Conservation (phyloP, 2,113 vertebrate species). For the Turnix velox region DNA sequence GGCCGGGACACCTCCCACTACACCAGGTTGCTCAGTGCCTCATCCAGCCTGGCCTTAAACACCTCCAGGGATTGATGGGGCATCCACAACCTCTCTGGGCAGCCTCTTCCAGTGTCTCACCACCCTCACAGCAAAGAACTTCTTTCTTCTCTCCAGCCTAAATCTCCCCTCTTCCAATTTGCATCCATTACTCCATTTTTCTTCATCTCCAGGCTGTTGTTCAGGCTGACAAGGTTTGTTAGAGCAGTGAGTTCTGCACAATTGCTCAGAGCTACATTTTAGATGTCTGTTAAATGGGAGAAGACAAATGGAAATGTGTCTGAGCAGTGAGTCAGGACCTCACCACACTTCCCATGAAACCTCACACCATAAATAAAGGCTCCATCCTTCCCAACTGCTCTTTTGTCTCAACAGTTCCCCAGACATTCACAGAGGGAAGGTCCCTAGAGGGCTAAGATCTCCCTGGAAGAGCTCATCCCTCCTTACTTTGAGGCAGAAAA, state of each 20-base stretch:
- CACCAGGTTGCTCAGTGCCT: too few relatives aligned
- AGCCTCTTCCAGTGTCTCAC: too few relatives aligned
- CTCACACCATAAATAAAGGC: neutral
- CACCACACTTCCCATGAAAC: neutral
- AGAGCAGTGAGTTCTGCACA: neutral
- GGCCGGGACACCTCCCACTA: too few relatives aligned
- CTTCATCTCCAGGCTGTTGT: neutral
- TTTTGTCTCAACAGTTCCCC: neutral
- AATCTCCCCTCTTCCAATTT: too few relatives aligned
- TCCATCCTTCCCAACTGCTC: neutral
- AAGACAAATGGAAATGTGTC: neutral
- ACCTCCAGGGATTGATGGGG: too few relatives aligned
- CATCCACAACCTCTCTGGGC: too few relatives aligned
- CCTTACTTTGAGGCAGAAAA: neutral
- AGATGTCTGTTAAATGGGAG: neutral
- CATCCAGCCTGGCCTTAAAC: too few relatives aligned
- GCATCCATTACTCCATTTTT: too few relatives aligned
- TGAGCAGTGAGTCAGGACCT: conserved; percentile 4
- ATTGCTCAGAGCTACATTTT: neutral
- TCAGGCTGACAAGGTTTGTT: neutral
- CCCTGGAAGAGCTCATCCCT: neutral
- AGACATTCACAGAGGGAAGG: neutral
- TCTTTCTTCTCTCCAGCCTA: too few relatives aligned
- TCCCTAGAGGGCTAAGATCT: neutral
- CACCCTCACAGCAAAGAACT: too few relatives aligned